phyloP scores from a whole-genome alignment of 1,140 invertebrate species.

The Bombus vancouverensis region DNA sequence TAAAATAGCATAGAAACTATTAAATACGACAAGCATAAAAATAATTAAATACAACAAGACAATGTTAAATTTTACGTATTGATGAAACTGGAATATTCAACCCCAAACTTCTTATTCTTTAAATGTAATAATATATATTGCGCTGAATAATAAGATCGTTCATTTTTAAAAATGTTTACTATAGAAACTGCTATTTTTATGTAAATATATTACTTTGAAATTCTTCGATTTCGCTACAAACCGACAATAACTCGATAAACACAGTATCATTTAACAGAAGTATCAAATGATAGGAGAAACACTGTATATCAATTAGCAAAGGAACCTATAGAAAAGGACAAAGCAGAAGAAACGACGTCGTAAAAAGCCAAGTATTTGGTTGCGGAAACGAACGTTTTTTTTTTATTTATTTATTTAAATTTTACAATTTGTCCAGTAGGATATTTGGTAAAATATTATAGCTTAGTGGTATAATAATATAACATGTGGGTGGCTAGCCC shows the following conservation, averaged over 20 bases:
- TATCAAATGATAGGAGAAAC: neutral
- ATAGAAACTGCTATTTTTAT: neutral
- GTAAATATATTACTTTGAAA: neutral
- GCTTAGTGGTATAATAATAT: no score
- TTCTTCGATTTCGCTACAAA: neutral
- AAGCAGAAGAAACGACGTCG: neutral
- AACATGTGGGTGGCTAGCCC: no score
- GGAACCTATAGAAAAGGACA: constrained; percentile 1
- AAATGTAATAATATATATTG: no score
- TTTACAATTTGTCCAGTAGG: no score
- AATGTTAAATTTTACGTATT: neutral
- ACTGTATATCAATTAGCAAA: constrained; percentile 19
- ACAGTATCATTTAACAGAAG: neutral
- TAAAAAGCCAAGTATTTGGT: neutral
- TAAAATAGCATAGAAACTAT: neutral
- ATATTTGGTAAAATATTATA: no score
- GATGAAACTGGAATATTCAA: neutral
- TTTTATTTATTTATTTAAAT: no score
- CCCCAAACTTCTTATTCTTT: neutral
- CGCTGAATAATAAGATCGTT: no score
- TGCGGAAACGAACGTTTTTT: no score
- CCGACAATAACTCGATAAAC: neutral
- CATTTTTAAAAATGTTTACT: no score
- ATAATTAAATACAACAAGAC: neutral
- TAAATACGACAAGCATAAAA: neutral